phyloP scores from a whole-genome alignment of 2,797 vertebrate species.

The Botia almorhae region DNA sequence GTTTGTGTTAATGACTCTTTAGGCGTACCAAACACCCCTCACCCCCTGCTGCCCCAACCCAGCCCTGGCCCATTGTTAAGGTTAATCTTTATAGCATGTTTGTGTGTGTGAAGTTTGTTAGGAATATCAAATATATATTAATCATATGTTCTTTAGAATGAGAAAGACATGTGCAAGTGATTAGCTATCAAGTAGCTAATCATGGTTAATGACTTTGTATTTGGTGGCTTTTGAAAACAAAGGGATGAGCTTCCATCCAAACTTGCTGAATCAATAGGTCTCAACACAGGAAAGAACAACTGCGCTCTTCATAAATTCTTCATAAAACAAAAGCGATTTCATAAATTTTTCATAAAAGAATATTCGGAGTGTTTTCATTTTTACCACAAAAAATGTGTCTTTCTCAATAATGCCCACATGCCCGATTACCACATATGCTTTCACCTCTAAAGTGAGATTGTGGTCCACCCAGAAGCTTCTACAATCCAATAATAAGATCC shows the following conservation, averaged over 20 bases:
- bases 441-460: background rate
- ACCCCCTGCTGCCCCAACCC: too few relatives aligned
- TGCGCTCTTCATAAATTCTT: background rate
- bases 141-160: too few relatives aligned
- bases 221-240: background rate
- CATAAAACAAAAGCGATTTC: too few relatives aligned
- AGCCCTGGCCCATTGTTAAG: too few relatives aligned
- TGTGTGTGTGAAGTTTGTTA: too few relatives aligned
- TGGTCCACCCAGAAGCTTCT: conserved; percentile 3
- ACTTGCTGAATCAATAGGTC: background rate
- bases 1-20: background rate
- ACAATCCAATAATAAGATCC: too few relatives aligned
- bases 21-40: too few relatives aligned
- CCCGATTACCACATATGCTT: background rate
- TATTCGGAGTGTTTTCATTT: background rate
- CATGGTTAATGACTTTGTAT: too few relatives aligned
- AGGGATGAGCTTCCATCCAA: background rate
- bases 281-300: background rate
- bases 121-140: too few relatives aligned
- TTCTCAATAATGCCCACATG: background rate
- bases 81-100: too few relatives aligned
- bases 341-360: background rate
- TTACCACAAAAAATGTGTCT: background rate
- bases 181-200: too few relatives aligned
- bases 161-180: too few relatives aligned